Base-by-base conservation (phyloP, 2,888 invertebrate species). In the Drosophila anomalata region DNA sequence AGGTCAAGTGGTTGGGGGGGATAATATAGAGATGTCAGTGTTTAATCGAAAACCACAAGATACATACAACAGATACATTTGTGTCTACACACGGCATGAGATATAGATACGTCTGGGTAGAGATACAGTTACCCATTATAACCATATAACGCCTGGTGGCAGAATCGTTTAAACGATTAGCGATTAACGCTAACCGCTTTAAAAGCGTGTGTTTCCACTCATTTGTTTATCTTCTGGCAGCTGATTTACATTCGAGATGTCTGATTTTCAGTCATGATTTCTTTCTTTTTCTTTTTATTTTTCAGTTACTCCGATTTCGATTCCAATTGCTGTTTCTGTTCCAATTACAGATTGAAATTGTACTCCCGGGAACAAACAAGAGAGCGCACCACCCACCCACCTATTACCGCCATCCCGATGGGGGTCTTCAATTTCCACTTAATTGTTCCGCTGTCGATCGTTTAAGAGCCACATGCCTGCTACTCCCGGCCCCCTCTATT, bases 161-260 rank as follows among this genome's bases (percentile, higher is more conserved):
- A 76, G 55, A 85, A 87, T 73, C 75, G 68, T 77, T 79, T 67
- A 83, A 61, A 61, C 87, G 73, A 73, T 58, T 81, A 71, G 73
- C 63, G 74, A 63, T 82, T 65, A 70, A 53, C 53, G 57, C 20
- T 53, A 69, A 70, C 51, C 52, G 48, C 47, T 69, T 41, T 41
- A 31, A 26, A 79, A 76, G 77, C 79, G 77, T 79, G 77, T 79
- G 77, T 73, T 80, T 72, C 67, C 81, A 73, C 74, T 68, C 70
- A 69, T 78, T 88, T 82, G 87, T 82, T 88, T 79, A 82, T 82
- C 88, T 73, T 87, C 53, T 22, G 59, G 59, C 42, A 42, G 69
- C 69, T 74, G 59, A 70, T 70, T 71, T 71, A 71, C 73, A 73
- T 71, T 65, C 48, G 56, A 56, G 63, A 42, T 69, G 65, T 67